Percentiles rank a stretch among this genome's conserved stretches.
Conservation (phyloP, 2,888 invertebrate genomes). For the Rhopalosiphum nymphaeae region DNA sequence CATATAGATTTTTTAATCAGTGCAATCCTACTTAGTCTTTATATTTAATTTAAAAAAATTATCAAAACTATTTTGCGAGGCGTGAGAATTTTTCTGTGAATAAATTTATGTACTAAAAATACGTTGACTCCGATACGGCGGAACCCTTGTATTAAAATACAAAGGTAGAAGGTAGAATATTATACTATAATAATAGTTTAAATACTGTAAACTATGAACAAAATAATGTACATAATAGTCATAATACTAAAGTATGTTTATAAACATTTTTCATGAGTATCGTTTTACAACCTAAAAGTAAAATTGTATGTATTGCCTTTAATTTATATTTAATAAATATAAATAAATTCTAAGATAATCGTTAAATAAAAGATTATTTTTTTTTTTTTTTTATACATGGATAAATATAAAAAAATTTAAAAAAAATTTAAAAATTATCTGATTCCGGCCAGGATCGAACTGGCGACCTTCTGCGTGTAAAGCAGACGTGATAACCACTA, state of each 20-base stretch:
- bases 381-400: too few relatives aligned
- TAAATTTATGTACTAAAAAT: not conserved
- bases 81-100: not conserved
- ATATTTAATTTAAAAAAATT: not conserved
- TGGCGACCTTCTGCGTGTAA: slow-evolving; percentile 68
- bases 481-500: slow-evolving; percentile 68
- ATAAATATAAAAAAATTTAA: not conserved
- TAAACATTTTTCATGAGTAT: not conserved
- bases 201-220: not conserved
- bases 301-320: not conserved
- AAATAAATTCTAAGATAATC: not conserved
- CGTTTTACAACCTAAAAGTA: not conserved
- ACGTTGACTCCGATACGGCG: not conserved
- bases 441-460: slow-evolving; percentile 67
- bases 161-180: too few relatives aligned
- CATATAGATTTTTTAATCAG: not conserved
- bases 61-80: not conserved
- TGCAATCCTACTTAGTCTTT: not conserved
- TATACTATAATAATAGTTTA: not conserved
- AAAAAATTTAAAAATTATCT: slow-evolving; percentile 18
- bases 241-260: too few relatives aligned
- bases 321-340: not conserved
- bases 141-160: too few relatives aligned
- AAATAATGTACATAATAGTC: not conserved
- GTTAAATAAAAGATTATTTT: too few relatives aligned